phyloP scores from a whole-genome alignment of 2,113 vertebrate species.

The Mesembrinibis cayennensis region DNA sequence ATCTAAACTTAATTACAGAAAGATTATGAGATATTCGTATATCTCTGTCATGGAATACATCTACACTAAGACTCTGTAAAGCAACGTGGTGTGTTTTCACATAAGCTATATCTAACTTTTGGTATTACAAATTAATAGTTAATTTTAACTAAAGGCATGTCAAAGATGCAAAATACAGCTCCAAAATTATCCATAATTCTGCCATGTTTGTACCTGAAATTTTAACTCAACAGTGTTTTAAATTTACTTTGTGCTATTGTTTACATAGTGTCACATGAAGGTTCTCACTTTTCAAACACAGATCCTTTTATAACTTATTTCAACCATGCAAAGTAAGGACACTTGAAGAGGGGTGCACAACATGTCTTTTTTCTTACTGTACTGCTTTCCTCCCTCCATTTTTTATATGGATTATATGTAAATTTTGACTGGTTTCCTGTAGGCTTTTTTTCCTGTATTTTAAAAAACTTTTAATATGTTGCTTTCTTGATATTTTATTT shows the following conservation, averaged over 20 bases:
- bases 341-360: not conserved
- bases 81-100: not conserved
- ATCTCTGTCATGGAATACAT: not conserved
- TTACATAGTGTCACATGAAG: not conserved
- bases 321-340: not conserved
- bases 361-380: not conserved
- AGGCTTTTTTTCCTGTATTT: rapidly evolving
- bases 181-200: not conserved
- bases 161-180: not conserved
- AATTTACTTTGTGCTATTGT: slow-evolving; percentile 4
- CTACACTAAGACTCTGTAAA: not conserved
- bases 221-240: not conserved
- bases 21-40: not conserved
- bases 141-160: not conserved
- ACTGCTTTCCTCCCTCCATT: not conserved
- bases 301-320: not conserved
- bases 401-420: not conserved
- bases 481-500: not conserved
- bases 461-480: not conserved
- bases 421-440: not conserved
- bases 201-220: not conserved
- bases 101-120: not conserved
- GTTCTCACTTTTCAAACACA: slow-evolving; percentile 30
- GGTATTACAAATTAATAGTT: not conserved
- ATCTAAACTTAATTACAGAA: not conserved